These are phyloP conservation scores for Drosophila mercatorum DNA, from an alignment of 2,888 invertebrate species.

Conservation along the genomic window DNA sequence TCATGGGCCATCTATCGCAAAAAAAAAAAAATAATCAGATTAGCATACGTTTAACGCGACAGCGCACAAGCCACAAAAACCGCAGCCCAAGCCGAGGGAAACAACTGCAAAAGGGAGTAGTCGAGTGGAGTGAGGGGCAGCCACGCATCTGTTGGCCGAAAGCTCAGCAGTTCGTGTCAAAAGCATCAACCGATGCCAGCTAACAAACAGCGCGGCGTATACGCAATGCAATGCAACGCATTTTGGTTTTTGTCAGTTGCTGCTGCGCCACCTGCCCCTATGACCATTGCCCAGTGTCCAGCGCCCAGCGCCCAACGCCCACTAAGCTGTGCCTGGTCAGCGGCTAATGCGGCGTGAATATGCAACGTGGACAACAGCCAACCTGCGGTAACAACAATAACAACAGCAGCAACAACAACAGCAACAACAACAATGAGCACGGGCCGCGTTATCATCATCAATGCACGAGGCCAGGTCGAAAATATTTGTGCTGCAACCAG, in stretches of 20 bases:
- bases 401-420: neutral
- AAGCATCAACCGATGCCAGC: slow-evolving; percentile 66
- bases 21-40: slow-evolving; percentile 51
- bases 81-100: slow-evolving; percentile 3
- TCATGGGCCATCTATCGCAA: neutral
- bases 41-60: slow-evolving; percentile 61
- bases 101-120: slow-evolving; percentile 4
- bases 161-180: slow-evolving; percentile 72
- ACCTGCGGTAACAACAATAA: slow-evolving; percentile 44
- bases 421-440: slow-evolving; percentile 8
- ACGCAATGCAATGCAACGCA: slow-evolving; percentile 44
- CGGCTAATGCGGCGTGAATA: slow-evolving; percentile 78
- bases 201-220: slow-evolving; percentile 51
- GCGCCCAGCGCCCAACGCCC: neutral
- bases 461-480: slow-evolving; percentile 64
- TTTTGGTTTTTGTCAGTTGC: slow-evolving; percentile 39
- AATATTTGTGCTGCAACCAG: slow-evolving; percentile 53
- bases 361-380: slow-evolving; percentile 53
- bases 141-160: slow-evolving; percentile 6
- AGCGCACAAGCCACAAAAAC: slow-evolving; percentile 32
- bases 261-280: slow-evolving; percentile 7
- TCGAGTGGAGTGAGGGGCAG: neutral
- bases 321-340: slow-evolving; percentile 35
- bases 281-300: neutral
- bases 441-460: slow-evolving; percentile 71